A percentile compares a stretch with the other conserved stretches of the same genome.
These are phyloP conservation scores for Psittacus erithacus DNA, from an alignment of 2,113 vertebrate genomes.

Conservation along the genomic window DNA sequence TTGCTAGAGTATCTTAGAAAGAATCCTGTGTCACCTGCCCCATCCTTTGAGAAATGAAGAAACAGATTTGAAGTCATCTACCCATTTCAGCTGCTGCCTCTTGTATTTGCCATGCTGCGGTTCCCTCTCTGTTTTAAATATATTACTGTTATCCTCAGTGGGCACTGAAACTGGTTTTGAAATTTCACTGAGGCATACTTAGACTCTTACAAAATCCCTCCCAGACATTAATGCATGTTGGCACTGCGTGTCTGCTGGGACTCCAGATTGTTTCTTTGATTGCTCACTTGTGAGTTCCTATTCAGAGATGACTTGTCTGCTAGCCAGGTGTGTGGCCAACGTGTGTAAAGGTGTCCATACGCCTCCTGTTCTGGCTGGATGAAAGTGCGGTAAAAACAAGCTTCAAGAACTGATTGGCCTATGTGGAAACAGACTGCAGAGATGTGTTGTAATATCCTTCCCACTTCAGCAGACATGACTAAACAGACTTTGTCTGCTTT, in stretches of 20 bases:
- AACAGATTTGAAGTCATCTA: not conserved
- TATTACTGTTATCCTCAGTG: not conserved
- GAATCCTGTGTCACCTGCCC: not conserved
- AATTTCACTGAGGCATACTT: not conserved
- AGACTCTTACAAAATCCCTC: not conserved
- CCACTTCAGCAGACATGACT: constrained; percentile 62
- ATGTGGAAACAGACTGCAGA: not conserved
- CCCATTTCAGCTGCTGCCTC: not conserved
- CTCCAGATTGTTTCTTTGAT: not conserved
- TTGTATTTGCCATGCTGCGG: not conserved
- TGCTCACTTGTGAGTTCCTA: not conserved
- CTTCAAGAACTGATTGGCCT: not conserved
- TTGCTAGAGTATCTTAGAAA: not conserved
- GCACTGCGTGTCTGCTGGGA: not conserved
- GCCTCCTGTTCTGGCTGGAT: not conserved
- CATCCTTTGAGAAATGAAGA: not conserved
- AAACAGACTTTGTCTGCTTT: constrained; percentile 62
- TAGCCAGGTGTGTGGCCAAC: not conserved
- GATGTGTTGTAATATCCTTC: constrained; percentile 41
- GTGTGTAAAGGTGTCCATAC: not conserved
- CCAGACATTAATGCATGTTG: not conserved
- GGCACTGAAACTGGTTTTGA: not conserved
- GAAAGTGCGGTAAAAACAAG: not conserved
- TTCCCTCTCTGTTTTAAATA: not conserved
- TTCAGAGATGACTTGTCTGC: not conserved